Base-by-base conservation (phyloP, 2,888 invertebrate species). In the Hecatera dysodea region DNA sequence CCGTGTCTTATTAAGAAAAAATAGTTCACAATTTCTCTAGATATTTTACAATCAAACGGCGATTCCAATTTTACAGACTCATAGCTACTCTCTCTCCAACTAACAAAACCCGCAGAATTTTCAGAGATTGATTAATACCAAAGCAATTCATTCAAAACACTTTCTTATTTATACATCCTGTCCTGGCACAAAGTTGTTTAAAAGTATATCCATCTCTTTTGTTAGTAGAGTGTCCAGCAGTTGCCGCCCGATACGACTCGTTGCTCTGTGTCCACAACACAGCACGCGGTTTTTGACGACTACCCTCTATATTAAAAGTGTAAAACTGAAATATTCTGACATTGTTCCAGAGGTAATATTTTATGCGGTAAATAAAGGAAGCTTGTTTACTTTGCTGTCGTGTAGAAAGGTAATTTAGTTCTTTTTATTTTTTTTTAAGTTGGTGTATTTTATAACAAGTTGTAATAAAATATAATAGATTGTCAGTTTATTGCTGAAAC, bases 321-420 rank as follows among this genome's bases (percentile, higher is more conserved):
- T 81, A 82, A 81, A 80, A 81, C 74, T 75, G 80, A 75, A 80
- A 79, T 79, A 66, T 81, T 78, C 70, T 64, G 48, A 53, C 76
- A 60, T 80, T 80, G 80, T 80, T 79, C 66, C n/a, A 27, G n/a
- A 55, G 55, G 55, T 67, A 52, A 79, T 82, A 82, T 74, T 68
- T 82, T 50, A 44, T 24, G 12, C 11, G 33, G 78, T 78, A 81
- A 56, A 78, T 53, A 78, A 67, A 60, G 50, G 39, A 46, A 61
- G 46, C 50, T 64, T 80, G 29, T 56, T 60, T 61, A 60, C 56
- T 63, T 52, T 52, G 44, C 7, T 62, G 48, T 46, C 60, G 46
- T 39, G 63, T 61, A 33, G 24, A 1, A 29, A 57, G 50, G 22
- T 55, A 24, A 46, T 76, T 61, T 64, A 42, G 52, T 48, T 42